A percentile compares a stretch with the other conserved stretches of the same genome.
Evolutionary conservation across 2,888 invertebrate species (phyloP).

Genomic region (Sericinus montela): DNA sequence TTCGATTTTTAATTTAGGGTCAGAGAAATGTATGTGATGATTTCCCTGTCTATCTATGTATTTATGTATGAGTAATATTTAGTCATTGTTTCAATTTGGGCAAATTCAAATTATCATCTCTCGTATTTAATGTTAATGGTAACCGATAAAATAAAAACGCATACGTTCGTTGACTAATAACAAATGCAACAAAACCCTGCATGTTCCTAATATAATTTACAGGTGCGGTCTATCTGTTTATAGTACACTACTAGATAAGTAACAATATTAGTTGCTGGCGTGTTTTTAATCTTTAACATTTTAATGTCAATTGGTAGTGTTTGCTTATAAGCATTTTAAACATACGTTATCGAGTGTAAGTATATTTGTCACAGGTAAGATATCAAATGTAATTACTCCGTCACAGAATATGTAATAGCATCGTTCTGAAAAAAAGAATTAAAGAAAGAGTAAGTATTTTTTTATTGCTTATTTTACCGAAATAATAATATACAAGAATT

Average conservation of each 20-base stretch:
- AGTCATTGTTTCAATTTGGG: too few relatives aligned
- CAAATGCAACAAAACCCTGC: not conserved
- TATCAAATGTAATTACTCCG: too few relatives aligned
- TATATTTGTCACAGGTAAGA: not conserved
- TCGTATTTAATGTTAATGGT: not conserved
- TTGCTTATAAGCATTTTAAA: not conserved
- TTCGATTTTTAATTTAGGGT: too few relatives aligned
- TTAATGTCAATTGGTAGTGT: constrained; percentile 7
- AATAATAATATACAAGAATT: too few relatives aligned
- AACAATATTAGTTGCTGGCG: not conserved
- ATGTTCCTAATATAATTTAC: not conserved
- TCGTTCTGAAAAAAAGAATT: too few relatives aligned
- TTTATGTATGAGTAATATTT: too few relatives aligned
- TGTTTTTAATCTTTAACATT: constrained; percentile 1
- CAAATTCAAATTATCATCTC: too few relatives aligned
- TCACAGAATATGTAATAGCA: too few relatives aligned
- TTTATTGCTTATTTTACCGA: too few relatives aligned
- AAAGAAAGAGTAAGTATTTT: too few relatives aligned
- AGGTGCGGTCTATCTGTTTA: constrained; percentile 1
- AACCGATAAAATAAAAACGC: not conserved
- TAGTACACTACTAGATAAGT: not conserved
- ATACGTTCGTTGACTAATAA: not conserved
- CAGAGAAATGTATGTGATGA: too few relatives aligned
- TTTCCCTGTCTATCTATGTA: too few relatives aligned
- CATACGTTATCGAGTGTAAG: constrained; percentile 10